phyloP scores from a whole-genome alignment of 2,113 vertebrate species.

The Hylia prasina region DNA sequence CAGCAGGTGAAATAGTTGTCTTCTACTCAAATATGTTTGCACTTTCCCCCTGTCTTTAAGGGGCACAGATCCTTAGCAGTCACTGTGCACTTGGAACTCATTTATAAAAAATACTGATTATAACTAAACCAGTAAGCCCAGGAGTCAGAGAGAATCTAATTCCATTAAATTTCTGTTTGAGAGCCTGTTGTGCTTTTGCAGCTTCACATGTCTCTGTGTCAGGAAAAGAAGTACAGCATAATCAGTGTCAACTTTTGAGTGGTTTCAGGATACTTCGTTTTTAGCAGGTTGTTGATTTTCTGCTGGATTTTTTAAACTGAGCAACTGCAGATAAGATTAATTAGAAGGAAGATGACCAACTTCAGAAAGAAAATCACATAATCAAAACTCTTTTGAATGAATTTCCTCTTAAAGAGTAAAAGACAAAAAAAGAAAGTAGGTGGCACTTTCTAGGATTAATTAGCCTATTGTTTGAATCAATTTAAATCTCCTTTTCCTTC shows the following conservation, averaged over 20 bases:
- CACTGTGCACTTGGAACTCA: not conserved
- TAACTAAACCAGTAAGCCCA: not conserved
- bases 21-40: not conserved
- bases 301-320: not conserved
- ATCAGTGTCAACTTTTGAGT: not conserved
- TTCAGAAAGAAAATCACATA: not conserved
- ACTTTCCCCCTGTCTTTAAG: not conserved
- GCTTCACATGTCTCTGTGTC: not conserved
- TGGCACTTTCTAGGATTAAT: not conserved
- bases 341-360: not conserved
- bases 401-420: not conserved
- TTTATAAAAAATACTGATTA: not conserved
- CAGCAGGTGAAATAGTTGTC: not conserved
- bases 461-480: not conserved
- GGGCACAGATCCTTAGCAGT: not conserved
- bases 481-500: not conserved
- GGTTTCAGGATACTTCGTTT: not conserved
- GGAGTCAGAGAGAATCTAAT: not conserved
- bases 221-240: not conserved
- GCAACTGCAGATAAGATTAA: not conserved
- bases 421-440: not conserved
- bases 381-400: rapidly evolving
- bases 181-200: not conserved
- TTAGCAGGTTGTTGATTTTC: not conserved
- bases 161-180: not conserved